These are phyloP conservation scores for Leptosomus discolor DNA, from an alignment of 2,113 vertebrate species.

Conservation along the genomic window DNA sequence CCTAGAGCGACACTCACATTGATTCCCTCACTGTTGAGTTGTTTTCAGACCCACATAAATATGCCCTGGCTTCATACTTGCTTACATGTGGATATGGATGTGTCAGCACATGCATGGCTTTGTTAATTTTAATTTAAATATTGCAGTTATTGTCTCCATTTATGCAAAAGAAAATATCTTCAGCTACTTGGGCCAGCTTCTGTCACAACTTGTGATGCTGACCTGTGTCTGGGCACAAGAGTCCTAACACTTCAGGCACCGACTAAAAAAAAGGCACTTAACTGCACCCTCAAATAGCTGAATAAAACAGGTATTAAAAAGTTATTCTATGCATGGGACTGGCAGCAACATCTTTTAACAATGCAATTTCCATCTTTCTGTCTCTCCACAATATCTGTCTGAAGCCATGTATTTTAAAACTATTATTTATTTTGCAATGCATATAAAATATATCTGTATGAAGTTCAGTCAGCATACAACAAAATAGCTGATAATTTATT, in stretches of 20 bases:
- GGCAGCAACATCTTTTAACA: background rate
- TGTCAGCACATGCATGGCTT: background rate
- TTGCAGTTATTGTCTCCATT: background rate
- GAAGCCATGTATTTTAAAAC: background rate
- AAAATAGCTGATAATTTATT: background rate
- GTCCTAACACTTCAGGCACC: background rate
- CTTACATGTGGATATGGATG: background rate
- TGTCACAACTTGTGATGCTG: background rate
- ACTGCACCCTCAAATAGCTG: background rate
- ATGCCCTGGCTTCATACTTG: background rate
- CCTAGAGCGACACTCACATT: background rate
- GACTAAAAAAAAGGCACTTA: background rate
- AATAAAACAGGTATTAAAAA: background rate
- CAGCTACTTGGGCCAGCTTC: background rate
- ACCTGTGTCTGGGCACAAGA: background rate
- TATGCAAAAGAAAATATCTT: background rate
- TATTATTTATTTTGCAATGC: background rate
- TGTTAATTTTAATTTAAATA: background rate
- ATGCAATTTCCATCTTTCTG: background rate
- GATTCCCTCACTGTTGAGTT: background rate
- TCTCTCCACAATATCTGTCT: background rate
- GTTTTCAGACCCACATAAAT: background rate
- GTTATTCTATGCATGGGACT: background rate
- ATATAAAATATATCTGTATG: background rate
- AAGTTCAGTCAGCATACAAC: background rate